Base-by-base conservation (phyloP, 1,140 invertebrate genomes). In the Bombus soroeensis region DNA sequence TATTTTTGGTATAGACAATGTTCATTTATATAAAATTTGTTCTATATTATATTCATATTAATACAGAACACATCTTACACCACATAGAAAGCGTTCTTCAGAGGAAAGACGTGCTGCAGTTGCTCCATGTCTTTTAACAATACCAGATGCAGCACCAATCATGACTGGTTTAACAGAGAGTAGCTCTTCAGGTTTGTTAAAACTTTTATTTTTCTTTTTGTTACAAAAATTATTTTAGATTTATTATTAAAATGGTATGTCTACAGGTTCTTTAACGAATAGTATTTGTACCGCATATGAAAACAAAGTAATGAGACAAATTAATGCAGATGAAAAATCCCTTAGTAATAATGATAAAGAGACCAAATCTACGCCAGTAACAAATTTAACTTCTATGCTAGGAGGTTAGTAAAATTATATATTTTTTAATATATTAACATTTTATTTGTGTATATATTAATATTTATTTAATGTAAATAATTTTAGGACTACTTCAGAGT, bases 241-340 rank as follows among this genome's bases (percentile, higher is more conserved):
- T 64, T 57, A 12, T 70, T 13, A 75, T 39, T 68, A 28, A 72
- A 66, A 41, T 22, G 32, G 72, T 68, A 39, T 64, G 28, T 92
- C 92, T 89, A 22, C 83, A 95, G 95, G 96, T 59, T 96, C 96
- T 12, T 94, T 96, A 77, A 96, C 96, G 71, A 96, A 96, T 85
- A 96, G 96, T 91, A 94, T 97, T 71, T 96, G 96, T 86, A 96
- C 96, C 10, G 93, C 96, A 41, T 96, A 96, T 90, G 96, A 97
- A 92, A 96, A 94, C 87, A 94, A 91, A 89, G 77, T 83, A 41
- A 74, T 85, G 12, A 93, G 90, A 59, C 80, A 86, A 41, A 80
- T 57, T 34, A 93, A 91, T 83, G 89, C 88, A 32, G 93, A 89
- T 75, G 88, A 92, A 87, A 92, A 89, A 37, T 91, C 88, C 2